Evolutionary conservation across 2,797 vertebrate genomes (phyloP), one percentile per base, ranked within the genome.

Genomic region (Loris lydekkerianus): DNA sequence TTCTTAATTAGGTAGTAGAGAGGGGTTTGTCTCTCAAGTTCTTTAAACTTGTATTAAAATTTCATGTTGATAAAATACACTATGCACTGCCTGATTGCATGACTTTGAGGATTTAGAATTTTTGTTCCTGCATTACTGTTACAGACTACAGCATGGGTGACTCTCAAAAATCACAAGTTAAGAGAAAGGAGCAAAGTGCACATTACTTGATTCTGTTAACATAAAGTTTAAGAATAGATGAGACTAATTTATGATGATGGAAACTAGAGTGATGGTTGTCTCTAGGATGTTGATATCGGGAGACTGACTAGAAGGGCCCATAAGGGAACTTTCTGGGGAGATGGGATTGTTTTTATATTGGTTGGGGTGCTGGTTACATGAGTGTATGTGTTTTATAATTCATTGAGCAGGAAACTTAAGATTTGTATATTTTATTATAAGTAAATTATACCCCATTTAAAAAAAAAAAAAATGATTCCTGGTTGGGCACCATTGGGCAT

Each of bases 361-460:
- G 5, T 75, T 78, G 89, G n/a, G n/a, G 5, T 75, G 53, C 58
- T 43, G 31, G 40, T 72, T 91, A 88, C 40, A 23, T 31, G 56
- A 82, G 3, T 58, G 17, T 49, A 6, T 61, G n/a, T 3, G 18
- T 97, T 77, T 77, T 70, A 89, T 43, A 93, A 75, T 10, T n/a
- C 31, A 61, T 31, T 94, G 27, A 81, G 65, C 29, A 84, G 10
- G 40, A 82, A 27, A 37, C 4, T 75, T 80, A 65, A 90, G 43
- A 72, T 63, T 37, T 63, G 29, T 21, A 75, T 14, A 40, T 86
- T 78, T 91, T 91, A 63, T 25, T 82, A 4, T 69, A 53, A 5
- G 1, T 96, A 95, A 93, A 82, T 89, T 76, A 61, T 70, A 80
- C 25, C 5, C 27, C 43, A 4, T 94, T 94, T 69, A 18, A 43